These are phyloP conservation scores for Trididemnum miniatum DNA, from an alignment of 23 tunicate genomes.

Conservation along the genomic window DNA sequence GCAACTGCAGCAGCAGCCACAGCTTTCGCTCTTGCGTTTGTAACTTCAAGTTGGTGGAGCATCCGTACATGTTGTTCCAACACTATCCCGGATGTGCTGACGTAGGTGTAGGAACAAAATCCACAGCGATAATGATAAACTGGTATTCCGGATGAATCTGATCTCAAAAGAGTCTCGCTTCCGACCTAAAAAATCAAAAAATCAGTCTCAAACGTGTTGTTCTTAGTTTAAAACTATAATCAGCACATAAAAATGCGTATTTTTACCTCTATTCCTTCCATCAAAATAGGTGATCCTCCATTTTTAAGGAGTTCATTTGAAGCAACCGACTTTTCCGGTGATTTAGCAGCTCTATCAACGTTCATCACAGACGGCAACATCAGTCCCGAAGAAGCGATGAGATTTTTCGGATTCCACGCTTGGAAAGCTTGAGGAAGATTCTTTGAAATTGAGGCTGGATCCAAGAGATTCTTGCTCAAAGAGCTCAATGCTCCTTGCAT, in stretches of 20 bases:
- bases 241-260: too few species aligned
- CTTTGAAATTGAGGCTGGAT: constrained; percentile 21
- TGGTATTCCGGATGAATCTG: constrained; percentile 42
- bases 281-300: constrained; percentile 9
- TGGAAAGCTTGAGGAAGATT: neutral
- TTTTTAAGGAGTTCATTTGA: neutral
- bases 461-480: constrained; percentile 59
- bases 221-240: too few species aligned
- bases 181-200: constrained; percentile 51
- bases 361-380: constrained; percentile 30
- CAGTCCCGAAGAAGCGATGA: constrained; percentile 44
- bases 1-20: constrained; percentile 71
- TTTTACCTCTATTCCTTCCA: constrained; percentile 33
- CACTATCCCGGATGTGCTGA: constrained; percentile 44
- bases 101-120: constrained; percentile 77
- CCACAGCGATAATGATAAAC: constrained; percentile 70
- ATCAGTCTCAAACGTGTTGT: too few species aligned
- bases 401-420: constrained; percentile 42
- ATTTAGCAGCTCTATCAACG: constrained; percentile 8
- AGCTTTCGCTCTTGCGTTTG: constrained; percentile 68
- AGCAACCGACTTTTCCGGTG: neutral
- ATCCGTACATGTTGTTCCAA: constrained; percentile 74
- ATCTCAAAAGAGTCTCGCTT: constrained; percentile 37
- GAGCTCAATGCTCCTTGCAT: constrained; percentile 82
- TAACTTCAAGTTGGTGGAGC: constrained; percentile 57